Evolutionary conservation across 2,888 invertebrate species (phyloP).

Genomic region (Carterocephalus palaemon): DNA sequence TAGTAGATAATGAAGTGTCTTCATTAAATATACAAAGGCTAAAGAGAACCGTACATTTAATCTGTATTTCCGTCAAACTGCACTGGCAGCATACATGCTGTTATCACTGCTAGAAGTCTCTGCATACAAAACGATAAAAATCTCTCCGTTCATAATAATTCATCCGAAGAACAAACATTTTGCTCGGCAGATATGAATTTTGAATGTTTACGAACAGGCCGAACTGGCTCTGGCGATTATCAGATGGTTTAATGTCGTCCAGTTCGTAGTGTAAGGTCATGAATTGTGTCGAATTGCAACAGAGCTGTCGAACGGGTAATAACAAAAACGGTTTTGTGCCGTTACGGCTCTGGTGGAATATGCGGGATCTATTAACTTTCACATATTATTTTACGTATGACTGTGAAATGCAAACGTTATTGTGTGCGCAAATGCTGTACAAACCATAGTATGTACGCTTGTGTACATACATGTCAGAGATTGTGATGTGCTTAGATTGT

Average conservation of each 20-base stretch:
- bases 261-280: neutral
- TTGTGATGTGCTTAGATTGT: no score
- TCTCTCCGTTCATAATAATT: constrained; percentile 5
- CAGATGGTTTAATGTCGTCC: neutral
- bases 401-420: neutral
- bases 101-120: constrained; percentile 5
- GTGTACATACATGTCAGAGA: no score
- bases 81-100: constrained; percentile 5
- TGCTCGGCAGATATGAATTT: neutral
- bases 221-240: constrained; percentile 6
- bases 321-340: neutral
- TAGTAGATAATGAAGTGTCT: neutral
- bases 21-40: constrained; percentile 1
- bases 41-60: constrained; percentile 11
- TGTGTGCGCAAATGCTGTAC: no score
- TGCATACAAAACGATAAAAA: constrained; percentile 13
- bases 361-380: neutral
- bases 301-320: no score
- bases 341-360: neutral
- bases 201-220: neutral
- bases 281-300: neutral
- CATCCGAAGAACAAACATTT: constrained; percentile 6
- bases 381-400: neutral
- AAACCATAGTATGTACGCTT: no score
- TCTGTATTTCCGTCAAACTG: constrained; percentile 9